Evolutionary conservation across 1,140 invertebrate genomes (phyloP), one percentile per base, ranked within the genome.

Genomic region (Leptinotarsa lineolata): DNA sequence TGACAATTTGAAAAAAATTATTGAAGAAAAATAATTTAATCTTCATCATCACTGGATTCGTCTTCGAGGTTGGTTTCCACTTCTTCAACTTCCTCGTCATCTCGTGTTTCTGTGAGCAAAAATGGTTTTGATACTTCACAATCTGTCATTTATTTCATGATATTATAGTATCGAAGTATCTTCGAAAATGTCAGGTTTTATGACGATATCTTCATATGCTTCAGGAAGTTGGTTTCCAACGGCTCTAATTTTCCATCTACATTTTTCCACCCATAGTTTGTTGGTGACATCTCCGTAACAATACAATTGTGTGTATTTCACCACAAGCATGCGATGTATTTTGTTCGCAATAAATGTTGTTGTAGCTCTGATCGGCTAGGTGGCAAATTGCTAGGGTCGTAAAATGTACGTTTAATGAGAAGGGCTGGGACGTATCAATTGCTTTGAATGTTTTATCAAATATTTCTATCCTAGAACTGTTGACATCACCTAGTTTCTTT

Each of bases 191-290:
- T 24, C 24, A 24, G 24, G 24, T 24, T 0, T 24, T 24, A 24
- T 24, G n/a, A 24, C 24, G 24, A 79, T 65, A 76, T 82, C 78
- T 75, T 81, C 77, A 70, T 79, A 80, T 11, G 75, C 73, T 73
- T 80, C 74, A 70, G 81, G 79, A 68, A 81, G 72, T 74, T 81
- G 80, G 70, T 81, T 74, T 63, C 75, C 75, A 70, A 68, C 72
- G 74, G 80, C 65, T 81, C 74, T 30, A 76, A 77, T 73, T 77
- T 80, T 61, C 69, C 78, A 59, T 80, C 74, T 13, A 76, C 72
- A 75, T 5, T 75, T 69, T 79, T 72, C 75, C 77, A 76, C 79
- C 61, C 60, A 15, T 6, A 8, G 18, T 63, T 70, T 48, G 67
- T 20, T 30, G 15, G 44, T 44, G 24, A 48, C 13, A 46, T 21